A percentile compares a stretch with the other conserved stretches of the same genome.
Evolutionary conservation across 53 echinoderm and acorn worm genomes (phyloP).

Genomic region (Henricia sp.): DNA sequence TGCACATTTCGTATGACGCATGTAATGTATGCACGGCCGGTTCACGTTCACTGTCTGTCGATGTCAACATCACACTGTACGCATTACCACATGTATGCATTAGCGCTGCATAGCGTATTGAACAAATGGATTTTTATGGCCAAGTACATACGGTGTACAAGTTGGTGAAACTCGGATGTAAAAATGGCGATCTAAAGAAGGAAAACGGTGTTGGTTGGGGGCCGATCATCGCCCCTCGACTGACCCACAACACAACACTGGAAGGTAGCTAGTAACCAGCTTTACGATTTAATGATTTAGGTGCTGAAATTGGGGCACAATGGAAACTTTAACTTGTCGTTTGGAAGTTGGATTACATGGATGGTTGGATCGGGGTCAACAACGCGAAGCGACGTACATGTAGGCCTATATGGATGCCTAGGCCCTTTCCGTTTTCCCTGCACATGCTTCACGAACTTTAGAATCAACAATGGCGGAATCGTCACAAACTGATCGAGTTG

Average conservation of each 20-base stretch:
- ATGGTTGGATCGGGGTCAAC: constrained; percentile 10
- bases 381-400: constrained; percentile 15
- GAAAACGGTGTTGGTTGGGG: constrained; percentile 52
- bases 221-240: constrained; percentile 58
- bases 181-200: background rate
- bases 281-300: background rate
- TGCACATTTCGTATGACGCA: too few relatives aligned
- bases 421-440: too few relatives aligned
- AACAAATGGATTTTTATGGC: too few relatives aligned
- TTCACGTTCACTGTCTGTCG: background rate
- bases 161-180: background rate
- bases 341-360: too few relatives aligned
- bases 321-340: constrained; percentile 25
- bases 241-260: constrained; percentile 47
- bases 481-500: background rate
- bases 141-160: constrained; percentile 13
- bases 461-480: constrained; percentile 47
- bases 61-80: background rate
- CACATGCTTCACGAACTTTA: constrained; percentile 12
- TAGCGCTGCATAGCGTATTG: background rate
- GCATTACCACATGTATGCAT: too few relatives aligned
- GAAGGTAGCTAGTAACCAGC: constrained; percentile 5
- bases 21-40: constrained; percentile 11
- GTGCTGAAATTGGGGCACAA: background rate
- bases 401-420: too few relatives aligned